Evolutionary conservation across 92 coral and sea anemone genomes (phyloP).

Genomic region (Plumapathes pennacea): DNA sequence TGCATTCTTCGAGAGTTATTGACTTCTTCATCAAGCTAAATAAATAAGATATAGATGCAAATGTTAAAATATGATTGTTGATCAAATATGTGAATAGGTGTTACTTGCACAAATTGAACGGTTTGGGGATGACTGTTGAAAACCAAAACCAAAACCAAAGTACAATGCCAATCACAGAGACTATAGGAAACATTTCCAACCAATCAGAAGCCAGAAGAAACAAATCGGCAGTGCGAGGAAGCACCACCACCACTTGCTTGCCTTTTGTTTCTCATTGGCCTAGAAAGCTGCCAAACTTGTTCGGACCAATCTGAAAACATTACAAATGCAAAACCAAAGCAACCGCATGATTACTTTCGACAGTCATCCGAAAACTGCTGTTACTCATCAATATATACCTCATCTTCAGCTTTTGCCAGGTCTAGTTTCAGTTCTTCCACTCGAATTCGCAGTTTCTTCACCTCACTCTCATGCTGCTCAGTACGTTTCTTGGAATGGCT

Average conservation of each 20-base stretch:
- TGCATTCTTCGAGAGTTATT: conserved; percentile 74
- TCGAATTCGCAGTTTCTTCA: conserved; percentile 83
- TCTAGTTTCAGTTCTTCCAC: conserved; percentile 90
- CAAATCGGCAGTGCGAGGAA: too few relatives aligned
- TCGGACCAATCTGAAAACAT: not conserved
- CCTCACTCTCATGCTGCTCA: conserved; percentile 91
- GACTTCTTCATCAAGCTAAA: conserved; percentile 77
- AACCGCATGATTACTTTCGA: not conserved
- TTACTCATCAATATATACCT: conserved; percentile 45
- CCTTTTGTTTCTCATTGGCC: not conserved
- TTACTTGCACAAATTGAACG: too few relatives aligned
- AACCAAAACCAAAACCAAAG: too few relatives aligned
- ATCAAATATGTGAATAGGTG: too few relatives aligned
- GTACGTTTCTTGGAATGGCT: conserved; percentile 78
- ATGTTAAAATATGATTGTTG: not conserved
- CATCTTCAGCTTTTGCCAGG: conserved; percentile 88
- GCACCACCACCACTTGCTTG: too few relatives aligned
- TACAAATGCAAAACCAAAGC: not conserved
- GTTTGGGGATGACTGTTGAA: too few relatives aligned
- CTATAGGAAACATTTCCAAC: too few relatives aligned
- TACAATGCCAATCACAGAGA: too few relatives aligned
- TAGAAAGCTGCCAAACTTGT: not conserved
- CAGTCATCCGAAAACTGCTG: not conserved
- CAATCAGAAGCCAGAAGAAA: too few relatives aligned
- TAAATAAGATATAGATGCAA: not conserved